These are phyloP conservation scores for Champsocephalus esox DNA, from an alignment of 2,797 vertebrate species.

Conservation along the genomic window DNA sequence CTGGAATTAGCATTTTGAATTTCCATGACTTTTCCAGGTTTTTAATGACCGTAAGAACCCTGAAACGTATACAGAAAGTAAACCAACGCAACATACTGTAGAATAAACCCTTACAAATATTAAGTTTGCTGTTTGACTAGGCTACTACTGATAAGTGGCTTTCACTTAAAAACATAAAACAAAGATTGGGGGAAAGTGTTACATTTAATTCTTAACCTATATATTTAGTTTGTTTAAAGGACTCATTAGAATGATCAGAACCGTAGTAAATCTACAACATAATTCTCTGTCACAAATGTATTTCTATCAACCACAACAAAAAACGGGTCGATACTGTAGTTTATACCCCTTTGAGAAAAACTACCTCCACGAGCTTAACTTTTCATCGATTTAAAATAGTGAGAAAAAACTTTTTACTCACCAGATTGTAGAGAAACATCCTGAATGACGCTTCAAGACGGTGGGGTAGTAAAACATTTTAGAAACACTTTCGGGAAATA, in stretches of 20 bases:
- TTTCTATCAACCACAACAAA: neutral
- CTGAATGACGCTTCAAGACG: conserved; percentile 76
- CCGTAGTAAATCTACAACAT: too few species aligned
- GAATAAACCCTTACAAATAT: too few species aligned
- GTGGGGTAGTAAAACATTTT: conserved; percentile 84
- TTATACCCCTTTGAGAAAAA: neutral
- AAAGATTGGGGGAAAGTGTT: neutral
- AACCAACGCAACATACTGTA: too few species aligned
- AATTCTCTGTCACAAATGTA: too few species aligned
- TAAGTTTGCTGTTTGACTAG: too few species aligned
- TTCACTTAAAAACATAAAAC: neutral
- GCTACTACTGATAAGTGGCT: too few species aligned
- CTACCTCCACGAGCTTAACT: neutral
- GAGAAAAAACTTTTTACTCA: conserved; percentile 59
- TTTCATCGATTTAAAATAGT: neutral
- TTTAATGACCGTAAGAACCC: too few species aligned
- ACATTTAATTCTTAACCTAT: neutral
- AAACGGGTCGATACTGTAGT: neutral
- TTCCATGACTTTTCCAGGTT: too few species aligned
- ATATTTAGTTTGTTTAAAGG: neutral
- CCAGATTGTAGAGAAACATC: conserved; percentile 86
- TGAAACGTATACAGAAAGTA: neutral
- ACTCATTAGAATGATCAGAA: neutral
- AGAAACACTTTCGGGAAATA: neutral
- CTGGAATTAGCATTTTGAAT: too few species aligned